A percentile compares a stretch with the other conserved stretches of the same genome.
These are phyloP conservation scores for Trididemnum miniatum DNA, from an alignment of 23 tunicate species.

Conservation along the genomic window DNA sequence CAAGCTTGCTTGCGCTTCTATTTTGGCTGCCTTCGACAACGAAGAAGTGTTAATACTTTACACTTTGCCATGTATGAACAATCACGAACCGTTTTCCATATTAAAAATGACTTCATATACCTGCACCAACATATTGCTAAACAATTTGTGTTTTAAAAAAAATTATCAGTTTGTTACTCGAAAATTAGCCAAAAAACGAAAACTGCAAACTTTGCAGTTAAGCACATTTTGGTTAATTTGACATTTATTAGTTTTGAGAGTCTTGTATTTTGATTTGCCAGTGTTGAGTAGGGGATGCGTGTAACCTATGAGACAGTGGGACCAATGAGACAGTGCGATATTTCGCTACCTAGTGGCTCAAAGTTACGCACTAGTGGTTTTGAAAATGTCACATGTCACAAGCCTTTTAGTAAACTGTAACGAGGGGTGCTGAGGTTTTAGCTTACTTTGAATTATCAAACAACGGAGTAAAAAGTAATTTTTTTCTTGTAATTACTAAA, in stretches of 20 bases:
- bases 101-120: not conserved
- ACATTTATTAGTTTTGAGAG: no score
- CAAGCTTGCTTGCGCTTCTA: not conserved
- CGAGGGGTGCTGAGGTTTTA: not conserved
- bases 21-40: not conserved
- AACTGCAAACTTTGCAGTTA: no score
- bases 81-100: not conserved
- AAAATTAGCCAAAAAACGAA: no score
- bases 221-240: no score
- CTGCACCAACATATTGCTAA: not conserved
- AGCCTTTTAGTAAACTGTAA: not conserved
- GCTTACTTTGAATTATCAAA: not conserved
- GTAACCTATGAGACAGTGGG: constrained; percentile 15
- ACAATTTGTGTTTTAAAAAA: not conserved
- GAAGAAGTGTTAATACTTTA: not conserved
- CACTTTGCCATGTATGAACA: not conserved
- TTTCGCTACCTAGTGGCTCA: constrained; percentile 11
- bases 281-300: not conserved
- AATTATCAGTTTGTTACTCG: no score
- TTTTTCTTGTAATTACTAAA: constrained; percentile 1
- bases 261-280: no score
- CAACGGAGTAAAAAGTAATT: not conserved
- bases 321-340: constrained; percentile 14
- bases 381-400: constrained; percentile 12
- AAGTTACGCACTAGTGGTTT: not conserved